These are phyloP conservation scores for Setophaga petechia DNA, from an alignment of 2,113 vertebrate species.

Conservation along the genomic window DNA sequence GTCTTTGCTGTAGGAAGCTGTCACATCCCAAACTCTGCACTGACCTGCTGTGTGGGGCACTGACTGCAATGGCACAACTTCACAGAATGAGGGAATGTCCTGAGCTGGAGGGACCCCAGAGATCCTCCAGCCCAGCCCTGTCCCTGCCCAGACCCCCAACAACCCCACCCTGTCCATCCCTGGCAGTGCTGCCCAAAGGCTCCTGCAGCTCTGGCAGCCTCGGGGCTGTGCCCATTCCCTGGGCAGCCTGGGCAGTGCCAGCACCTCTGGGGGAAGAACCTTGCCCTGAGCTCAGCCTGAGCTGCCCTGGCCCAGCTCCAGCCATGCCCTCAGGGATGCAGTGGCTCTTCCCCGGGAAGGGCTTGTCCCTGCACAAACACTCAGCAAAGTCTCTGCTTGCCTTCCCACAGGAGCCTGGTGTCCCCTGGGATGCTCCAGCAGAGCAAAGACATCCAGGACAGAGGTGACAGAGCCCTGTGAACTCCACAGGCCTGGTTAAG, in stretches of 20 bases:
- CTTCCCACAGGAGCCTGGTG: neutral
- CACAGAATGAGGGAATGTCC: neutral
- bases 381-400: neutral
- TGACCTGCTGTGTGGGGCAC: neutral
- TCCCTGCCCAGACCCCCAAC: neutral
- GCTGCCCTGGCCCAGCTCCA: neutral
- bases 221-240: neutral
- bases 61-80: neutral
- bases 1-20: neutral
- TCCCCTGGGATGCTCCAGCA: neutral
- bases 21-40: neutral
- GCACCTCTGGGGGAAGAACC: neutral
- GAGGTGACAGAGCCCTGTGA: too few relatives aligned
- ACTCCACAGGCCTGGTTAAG: neutral
- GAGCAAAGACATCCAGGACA: neutral
- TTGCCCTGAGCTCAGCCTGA: neutral
- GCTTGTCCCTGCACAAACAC: neutral
- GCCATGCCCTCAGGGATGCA: accelerated
- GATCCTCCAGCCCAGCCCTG: accelerated
- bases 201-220: neutral
- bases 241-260: neutral
- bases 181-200: neutral
- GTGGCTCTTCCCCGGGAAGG: neutral
- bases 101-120: neutral
- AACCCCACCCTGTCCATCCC: too few relatives aligned